phyloP scores from a whole-genome alignment of 2,797 vertebrate species.

The Diplodus puntazzo region DNA sequence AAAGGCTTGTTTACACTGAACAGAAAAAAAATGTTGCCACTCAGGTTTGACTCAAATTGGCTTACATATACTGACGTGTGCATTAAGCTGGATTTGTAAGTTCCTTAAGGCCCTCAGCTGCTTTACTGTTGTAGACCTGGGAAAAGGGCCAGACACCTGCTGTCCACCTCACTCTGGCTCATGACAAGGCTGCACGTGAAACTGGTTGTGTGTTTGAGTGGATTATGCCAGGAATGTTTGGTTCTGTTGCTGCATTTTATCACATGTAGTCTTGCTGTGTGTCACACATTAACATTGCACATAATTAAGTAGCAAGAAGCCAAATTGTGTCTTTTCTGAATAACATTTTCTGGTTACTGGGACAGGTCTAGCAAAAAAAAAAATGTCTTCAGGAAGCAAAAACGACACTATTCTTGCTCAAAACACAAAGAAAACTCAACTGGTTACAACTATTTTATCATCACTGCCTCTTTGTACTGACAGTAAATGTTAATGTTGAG shows the following conservation, averaged over 20 bases:
- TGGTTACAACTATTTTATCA: neutral
- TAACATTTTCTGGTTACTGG: neutral
- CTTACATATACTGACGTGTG: conserved; percentile 51
- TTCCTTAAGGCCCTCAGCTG: conserved; percentile 52
- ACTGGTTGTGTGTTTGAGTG: conserved; percentile 11
- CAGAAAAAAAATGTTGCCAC: conserved; percentile 6
- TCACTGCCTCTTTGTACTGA: neutral
- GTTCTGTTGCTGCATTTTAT: neutral
- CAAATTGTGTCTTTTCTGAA: neutral
- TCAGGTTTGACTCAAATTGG: conserved; percentile 11
- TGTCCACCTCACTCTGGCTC: conserved; percentile 20
- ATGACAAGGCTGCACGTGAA: conserved; percentile 59
- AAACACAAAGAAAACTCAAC: neutral
- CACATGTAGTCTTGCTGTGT: neutral
- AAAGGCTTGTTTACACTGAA: neutral
- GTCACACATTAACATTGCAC: conserved; percentile 1
- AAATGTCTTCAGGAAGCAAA: neutral
- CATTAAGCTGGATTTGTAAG: conserved; percentile 60
- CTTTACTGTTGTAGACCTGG: conserved; percentile 48
- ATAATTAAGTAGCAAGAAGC: fast-evolving
- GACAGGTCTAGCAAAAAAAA: neutral
- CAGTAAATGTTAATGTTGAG: neutral
- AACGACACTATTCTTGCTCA: neutral
- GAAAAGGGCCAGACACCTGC: conserved; percentile 67
- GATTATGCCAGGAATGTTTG: conserved; percentile 1